Percentiles rank a stretch among this genome's conserved stretches.
Evolutionary conservation across 1,140 invertebrate species (phyloP).

Genomic region (Chelonus insularis): DNA sequence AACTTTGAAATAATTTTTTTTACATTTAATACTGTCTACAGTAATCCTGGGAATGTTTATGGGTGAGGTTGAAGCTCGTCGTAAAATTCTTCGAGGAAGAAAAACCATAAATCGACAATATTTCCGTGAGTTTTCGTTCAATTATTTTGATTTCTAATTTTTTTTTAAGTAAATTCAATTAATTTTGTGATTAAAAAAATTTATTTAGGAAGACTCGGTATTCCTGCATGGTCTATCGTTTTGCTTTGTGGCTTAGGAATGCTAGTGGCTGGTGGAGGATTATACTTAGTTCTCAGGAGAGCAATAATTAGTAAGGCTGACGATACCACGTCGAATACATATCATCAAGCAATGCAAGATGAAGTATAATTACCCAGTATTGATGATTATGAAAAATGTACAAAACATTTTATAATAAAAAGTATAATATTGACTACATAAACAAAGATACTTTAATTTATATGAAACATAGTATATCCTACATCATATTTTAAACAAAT

Average conservation of each 20-base stretch:
- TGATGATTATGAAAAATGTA: no score
- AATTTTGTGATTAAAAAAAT: conserved; percentile 24
- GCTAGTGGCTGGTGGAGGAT: conserved; percentile 66
- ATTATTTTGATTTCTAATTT: conserved; percentile 15
- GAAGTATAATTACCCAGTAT: conserved; percentile 51
- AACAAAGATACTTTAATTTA: no score
- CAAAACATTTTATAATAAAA: no score
- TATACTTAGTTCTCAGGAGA: conserved; percentile 71
- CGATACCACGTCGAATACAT: conserved; percentile 36
- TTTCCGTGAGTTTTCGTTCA: conserved; percentile 67
- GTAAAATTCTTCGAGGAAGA: conserved; percentile 73
- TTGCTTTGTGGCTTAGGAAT: conserved; percentile 68
- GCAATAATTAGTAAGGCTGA: conserved; percentile 59
- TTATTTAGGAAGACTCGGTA: conserved; percentile 65
- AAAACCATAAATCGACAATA: conserved; percentile 74
- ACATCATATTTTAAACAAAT: no score
- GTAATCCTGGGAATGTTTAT: conserved; percentile 67
- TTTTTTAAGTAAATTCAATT: not conserved
- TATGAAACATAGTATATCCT: no score
- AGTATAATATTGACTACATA: no score
- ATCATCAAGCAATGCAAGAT: conserved; percentile 51
- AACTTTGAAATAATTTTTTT: conserved; percentile 5
- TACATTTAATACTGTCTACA: conserved; percentile 43
- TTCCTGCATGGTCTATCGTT: conserved; percentile 75
- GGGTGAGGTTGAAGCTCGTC: conserved; percentile 70